Conservation (phyloP, 2,113 vertebrate species). For the Shinisaurus crocodilurus region DNA sequence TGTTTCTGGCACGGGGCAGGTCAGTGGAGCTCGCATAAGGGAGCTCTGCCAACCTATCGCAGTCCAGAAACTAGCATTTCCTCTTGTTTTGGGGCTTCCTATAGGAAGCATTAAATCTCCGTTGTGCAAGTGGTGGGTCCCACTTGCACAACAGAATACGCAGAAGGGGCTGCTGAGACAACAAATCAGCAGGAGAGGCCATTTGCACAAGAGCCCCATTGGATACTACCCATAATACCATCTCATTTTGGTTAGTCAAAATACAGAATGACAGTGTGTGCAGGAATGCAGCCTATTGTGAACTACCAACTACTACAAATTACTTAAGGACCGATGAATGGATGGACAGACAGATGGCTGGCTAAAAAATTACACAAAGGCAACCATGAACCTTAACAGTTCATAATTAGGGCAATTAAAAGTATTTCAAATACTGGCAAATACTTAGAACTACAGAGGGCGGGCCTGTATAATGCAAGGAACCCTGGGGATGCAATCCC, state of each 20-base stretch:
- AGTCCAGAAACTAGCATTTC: too few species aligned
- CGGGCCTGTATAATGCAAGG: neutral
- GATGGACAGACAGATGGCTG: neutral
- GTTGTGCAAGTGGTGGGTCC: too few species aligned
- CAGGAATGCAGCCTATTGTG: neutral
- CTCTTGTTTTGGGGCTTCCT: too few species aligned
- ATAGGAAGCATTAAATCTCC: too few species aligned
- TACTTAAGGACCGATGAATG: neutral
- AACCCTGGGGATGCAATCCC: neutral
- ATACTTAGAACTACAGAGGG: neutral
- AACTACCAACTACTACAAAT: neutral
- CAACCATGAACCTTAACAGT: neutral
- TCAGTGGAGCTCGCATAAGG: too few species aligned
- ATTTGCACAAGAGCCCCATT: neutral
- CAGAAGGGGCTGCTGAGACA: too few species aligned
- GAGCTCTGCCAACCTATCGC: too few species aligned
- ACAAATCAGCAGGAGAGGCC: too few species aligned
- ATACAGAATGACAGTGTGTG: neutral
- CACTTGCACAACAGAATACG: too few species aligned
- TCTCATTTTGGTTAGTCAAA: neutral
- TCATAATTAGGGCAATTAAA: neutral
- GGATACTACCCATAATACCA: too few species aligned
- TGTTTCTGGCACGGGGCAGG: too few species aligned
- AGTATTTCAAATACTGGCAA: neutral
- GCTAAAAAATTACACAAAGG: neutral